Evolutionary conservation across 2,888 invertebrate genomes (phyloP).

Genomic region (Taphrorychus bicolor): DNA sequence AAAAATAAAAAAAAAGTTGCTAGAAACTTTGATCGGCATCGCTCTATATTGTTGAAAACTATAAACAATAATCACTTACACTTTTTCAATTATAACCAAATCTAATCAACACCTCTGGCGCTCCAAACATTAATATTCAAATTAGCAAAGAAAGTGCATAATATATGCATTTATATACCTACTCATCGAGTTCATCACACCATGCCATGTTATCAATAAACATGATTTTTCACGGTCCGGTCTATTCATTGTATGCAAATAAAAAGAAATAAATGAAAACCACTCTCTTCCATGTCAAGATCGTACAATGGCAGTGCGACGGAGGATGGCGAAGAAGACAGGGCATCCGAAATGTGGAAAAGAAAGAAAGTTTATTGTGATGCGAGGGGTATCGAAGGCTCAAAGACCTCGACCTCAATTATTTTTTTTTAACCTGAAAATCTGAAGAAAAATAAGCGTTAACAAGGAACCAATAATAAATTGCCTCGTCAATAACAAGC

Average conservation of each 20-base stretch:
- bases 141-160: background rate
- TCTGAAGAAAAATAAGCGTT: background rate
- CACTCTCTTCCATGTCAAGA: slow-evolving; percentile 27
- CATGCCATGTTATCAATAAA: slow-evolving; percentile 41
- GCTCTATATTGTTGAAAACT: no score
- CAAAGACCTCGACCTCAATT: background rate
- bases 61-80: no score
- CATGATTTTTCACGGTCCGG: slow-evolving; percentile 39
- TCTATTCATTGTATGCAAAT: slow-evolving; percentile 31
- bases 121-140: background rate
- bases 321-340: background rate
- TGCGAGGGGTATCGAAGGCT: background rate
- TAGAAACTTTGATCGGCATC: no score
- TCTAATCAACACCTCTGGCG: no score
- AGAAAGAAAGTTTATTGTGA: slow-evolving; percentile 29
- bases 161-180: background rate
- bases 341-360: background rate
- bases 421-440: background rate
- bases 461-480: background rate
- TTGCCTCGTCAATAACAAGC: background rate
- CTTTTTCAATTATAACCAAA: no score
- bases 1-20: no score
- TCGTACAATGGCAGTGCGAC: background rate
- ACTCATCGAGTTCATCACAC: slow-evolving; percentile 1
- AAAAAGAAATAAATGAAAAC: slow-evolving; percentile 18